phyloP scores from a whole-genome alignment of 2,888 invertebrate genomes.

The Brachypalpus laphriformis region DNA sequence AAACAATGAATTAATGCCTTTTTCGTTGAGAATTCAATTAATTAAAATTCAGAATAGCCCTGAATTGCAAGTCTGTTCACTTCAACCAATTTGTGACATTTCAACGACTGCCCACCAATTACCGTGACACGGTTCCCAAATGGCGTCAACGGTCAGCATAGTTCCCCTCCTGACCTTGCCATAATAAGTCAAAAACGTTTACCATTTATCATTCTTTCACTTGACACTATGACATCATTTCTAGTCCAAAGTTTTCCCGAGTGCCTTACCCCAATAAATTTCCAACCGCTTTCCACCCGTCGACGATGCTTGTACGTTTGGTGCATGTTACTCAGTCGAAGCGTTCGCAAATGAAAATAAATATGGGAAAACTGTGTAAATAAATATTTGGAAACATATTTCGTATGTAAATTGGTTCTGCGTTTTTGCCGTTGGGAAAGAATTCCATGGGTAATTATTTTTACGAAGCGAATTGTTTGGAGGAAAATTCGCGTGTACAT shows the following conservation, averaged over 20 bases:
- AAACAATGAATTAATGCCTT: too few species aligned
- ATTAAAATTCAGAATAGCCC: not conserved
- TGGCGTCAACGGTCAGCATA: not conserved
- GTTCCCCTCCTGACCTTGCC: not conserved
- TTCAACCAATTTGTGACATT: not conserved
- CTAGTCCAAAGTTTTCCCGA: conserved; percentile 1
- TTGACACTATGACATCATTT: conserved; percentile 17
- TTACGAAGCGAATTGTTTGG: not conserved
- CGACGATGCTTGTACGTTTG: not conserved
- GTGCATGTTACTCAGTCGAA: not conserved
- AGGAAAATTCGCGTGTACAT: not conserved
- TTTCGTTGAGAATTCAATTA: not conserved
- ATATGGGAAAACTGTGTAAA: conserved; percentile 11
- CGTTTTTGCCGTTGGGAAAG: conserved; percentile 1
- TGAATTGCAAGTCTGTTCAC: not conserved
- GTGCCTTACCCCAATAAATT: conserved; percentile 15
- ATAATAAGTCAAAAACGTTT: not conserved
- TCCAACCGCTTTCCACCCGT: not conserved
- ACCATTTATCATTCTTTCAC: conserved; percentile 13
- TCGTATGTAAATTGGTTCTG: conserved; percentile 14
- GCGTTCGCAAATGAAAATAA: conserved; percentile 3
- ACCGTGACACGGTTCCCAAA: conserved; percentile 8
- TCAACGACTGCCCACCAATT: not conserved
- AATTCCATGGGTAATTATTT: not conserved
- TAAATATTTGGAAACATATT: conserved; percentile 5